A percentile compares a stretch with the other conserved stretches of the same genome.
These are phyloP conservation scores for Periophthalmus magnuspinnatus DNA, from an alignment of 2,797 vertebrate species.

Conservation along the genomic window DNA sequence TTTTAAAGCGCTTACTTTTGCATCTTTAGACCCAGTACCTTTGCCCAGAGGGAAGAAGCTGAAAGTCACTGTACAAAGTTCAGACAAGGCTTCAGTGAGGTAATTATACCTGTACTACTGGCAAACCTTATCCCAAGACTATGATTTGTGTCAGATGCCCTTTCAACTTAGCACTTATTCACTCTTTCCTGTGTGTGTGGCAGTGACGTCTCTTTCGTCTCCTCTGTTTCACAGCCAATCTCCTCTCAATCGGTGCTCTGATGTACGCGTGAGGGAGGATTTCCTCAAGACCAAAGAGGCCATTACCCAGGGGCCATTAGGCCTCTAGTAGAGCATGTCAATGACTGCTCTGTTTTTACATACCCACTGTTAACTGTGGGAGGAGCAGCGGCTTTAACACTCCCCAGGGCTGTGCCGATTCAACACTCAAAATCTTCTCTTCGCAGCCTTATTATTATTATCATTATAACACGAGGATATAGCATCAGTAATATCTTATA, in stretches of 20 bases:
- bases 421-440: conserved; percentile 25
- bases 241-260: conserved; percentile 71
- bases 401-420: conserved; percentile 31
- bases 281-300: conserved; percentile 79
- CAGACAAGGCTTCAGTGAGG: too few species aligned
- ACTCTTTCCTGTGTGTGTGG: conserved; percentile 40
- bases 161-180: too few species aligned
- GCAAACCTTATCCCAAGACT: too few species aligned
- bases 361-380: conserved; percentile 43
- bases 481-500: conserved; percentile 21
- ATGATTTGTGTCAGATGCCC: neutral
- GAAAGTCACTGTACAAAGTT: too few species aligned
- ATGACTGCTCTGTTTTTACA: conserved; percentile 73
- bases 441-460: neutral
- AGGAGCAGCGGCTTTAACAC: conserved; percentile 12
- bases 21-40: too few species aligned
- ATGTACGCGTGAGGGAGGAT: conserved; percentile 78
- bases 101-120: too few species aligned
- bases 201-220: conserved; percentile 58
- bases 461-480: neutral
- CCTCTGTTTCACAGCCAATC: conserved; percentile 44
- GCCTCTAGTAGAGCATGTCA: conserved; percentile 80
- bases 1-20: too few species aligned
- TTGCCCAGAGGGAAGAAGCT: too few species aligned
- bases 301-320: conserved; percentile 82